Base-by-base conservation (phyloP, 2,113 vertebrate species). In the Gambusia holbrooki region DNA sequence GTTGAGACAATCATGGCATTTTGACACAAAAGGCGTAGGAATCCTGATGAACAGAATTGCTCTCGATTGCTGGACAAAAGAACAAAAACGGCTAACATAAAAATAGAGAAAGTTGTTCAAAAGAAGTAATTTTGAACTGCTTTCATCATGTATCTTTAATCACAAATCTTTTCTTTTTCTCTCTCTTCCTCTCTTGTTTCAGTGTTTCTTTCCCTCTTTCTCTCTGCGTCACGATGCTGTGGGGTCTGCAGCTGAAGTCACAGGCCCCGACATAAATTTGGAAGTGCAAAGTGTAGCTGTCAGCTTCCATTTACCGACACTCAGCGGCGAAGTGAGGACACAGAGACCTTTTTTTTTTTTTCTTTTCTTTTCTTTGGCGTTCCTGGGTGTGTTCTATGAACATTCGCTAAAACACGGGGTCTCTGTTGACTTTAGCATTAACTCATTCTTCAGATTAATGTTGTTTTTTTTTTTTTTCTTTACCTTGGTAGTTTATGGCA, bases 231-330 rank as follows among this genome's bases (percentile, higher is more conserved):
- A 63, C 62, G 84, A 76, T 75, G 83, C 76, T 69, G 79, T 80
- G 82, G 80, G 79, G 75, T 86, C 76, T 70, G 60, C 79, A 76
- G 79, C 77, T 81, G 83, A 81, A 87, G 87, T 78, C 68, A 22
- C 73, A 69, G 68, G 69, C 42, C 73, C 51, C 85, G 85, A 86
- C 89, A 87, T 89, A 83, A 86, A 79, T 90, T 86, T 89, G 85
- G 87, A 89, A 51, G 84, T 84, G 87, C 54, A 74, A 88, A 88
- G 84, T 89, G 82, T 80, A 58, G 82, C 87, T 85, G 89, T 91
- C 89, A 87, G 82, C 80, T 82, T 86, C 76, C 82, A 82, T 88
- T 89, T 83, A 35, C 81, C 48, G 75, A 33, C 37, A 28, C 69
- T 77, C 74, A 33, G 87, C 71, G 37, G 84, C 25, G 7, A 69